Conservation (phyloP, 2,113 vertebrate species). For the Motacilla tschutschensis region DNA sequence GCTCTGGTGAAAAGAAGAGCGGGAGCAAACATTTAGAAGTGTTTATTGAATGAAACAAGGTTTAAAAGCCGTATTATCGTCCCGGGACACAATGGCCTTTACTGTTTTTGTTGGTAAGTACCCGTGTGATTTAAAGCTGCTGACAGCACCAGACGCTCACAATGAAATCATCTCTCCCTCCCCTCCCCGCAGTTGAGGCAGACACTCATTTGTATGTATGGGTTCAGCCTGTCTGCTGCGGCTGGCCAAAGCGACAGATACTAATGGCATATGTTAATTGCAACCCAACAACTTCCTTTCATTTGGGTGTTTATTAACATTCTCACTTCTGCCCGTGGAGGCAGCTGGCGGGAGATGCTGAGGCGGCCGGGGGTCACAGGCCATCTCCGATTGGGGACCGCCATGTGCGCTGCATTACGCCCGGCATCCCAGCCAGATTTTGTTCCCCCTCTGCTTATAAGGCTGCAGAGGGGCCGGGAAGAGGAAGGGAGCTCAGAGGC, state of each 20-base stretch:
- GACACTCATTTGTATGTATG: constrained; percentile 84
- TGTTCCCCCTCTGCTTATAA: accelerated
- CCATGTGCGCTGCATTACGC: background rate
- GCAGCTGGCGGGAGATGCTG: constrained; percentile 43
- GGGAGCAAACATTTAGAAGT: background rate
- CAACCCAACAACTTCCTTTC: constrained; percentile 71
- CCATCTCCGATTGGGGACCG: background rate
- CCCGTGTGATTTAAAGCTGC: constrained; percentile 88
- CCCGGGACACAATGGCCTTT: constrained; percentile 74
- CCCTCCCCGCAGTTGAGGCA: constrained; percentile 69
- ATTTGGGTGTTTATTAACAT: constrained; percentile 71
- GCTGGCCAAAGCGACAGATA: constrained; percentile 73
- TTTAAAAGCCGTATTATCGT: constrained; percentile 70
- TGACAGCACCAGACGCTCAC: constrained; percentile 84
- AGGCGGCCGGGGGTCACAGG: constrained; percentile 1
- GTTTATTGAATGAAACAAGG: constrained; percentile 69
- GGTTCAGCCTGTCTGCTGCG: constrained; percentile 77
- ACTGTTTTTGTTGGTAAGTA: constrained; percentile 79
- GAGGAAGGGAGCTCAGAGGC: background rate
- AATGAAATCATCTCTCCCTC: constrained; percentile 77
- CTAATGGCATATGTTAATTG: constrained; percentile 77
- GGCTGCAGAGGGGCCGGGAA: background rate
- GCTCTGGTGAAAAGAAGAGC: constrained; percentile 2
- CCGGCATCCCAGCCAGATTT: background rate
- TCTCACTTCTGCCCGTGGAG: constrained; percentile 56